Percentiles rank a stretch among this genome's conserved stretches.
These are phyloP conservation scores for Neopipo cinnamomea DNA, from an alignment of 2,113 vertebrate genomes.

Conservation along the genomic window DNA sequence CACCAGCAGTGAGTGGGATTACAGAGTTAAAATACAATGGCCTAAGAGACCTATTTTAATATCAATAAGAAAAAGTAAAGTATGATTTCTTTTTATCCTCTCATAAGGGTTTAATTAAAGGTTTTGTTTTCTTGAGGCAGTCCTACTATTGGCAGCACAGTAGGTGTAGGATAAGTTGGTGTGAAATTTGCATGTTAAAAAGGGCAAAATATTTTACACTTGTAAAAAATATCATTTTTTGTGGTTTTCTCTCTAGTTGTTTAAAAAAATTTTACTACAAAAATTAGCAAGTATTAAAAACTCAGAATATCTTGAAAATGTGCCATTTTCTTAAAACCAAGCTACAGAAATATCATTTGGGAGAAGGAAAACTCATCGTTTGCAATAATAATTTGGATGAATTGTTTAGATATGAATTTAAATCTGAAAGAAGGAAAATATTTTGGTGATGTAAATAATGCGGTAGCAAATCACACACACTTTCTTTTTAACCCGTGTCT, in stretches of 20 bases:
- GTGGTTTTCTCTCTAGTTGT: background rate
- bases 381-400: background rate
- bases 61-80: background rate
- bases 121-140: background rate
- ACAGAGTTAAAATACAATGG: background rate
- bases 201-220: background rate
- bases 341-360: background rate
- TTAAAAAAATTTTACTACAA: background rate
- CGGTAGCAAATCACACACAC: background rate
- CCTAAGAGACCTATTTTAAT: background rate
- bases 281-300: background rate
- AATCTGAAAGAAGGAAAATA: background rate
- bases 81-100: slow-evolving; percentile 12
- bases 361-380: background rate
- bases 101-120: background rate
- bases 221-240: background rate
- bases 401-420: background rate
- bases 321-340: background rate
- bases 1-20: background rate
- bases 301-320: background rate
- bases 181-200: background rate
- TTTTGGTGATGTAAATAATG: background rate
- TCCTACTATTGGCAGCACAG: background rate
- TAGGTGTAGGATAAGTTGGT: background rate
- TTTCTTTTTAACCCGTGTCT: background rate